phyloP scores from a whole-genome alignment of 2,797 vertebrate genomes.

The Valencia hispanica region DNA sequence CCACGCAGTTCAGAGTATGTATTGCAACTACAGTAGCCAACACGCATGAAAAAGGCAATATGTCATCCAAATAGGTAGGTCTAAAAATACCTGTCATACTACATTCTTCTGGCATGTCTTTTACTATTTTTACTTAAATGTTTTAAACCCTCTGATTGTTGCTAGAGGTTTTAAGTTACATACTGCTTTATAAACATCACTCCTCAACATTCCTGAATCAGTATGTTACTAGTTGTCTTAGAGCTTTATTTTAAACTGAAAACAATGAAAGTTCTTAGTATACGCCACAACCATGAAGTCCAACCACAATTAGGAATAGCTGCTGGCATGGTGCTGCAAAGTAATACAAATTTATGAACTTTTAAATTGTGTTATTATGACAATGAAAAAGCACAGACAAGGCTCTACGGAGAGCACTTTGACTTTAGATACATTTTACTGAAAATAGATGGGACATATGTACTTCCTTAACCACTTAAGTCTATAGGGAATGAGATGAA shows the following conservation, averaged over 20 bases:
- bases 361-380: neutral
- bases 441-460: neutral
- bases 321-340: neutral
- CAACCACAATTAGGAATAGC: no score
- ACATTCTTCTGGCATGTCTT: no score
- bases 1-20: no score
- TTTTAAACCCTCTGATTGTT: no score
- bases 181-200: neutral
- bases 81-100: neutral
- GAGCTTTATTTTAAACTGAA: neutral
- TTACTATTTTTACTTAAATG: neutral
- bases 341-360: neutral
- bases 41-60: no score
- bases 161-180: no score
- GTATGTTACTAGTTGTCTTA: no score
- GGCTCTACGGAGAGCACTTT: neutral
- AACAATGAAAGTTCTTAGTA: neutral
- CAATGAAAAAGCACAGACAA: neutral
- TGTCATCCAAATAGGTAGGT: slow-evolving; percentile 35
- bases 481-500: neutral
- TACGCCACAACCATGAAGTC: neutral
- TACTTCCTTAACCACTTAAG: neutral
- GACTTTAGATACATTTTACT: neutral
- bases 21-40: no score
- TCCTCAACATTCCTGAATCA: no score